Percentiles rank a stretch among this genome's conserved stretches.
Evolutionary conservation across 2,113 vertebrate species (phyloP).

Genomic region (Podarcis raffonei): DNA sequence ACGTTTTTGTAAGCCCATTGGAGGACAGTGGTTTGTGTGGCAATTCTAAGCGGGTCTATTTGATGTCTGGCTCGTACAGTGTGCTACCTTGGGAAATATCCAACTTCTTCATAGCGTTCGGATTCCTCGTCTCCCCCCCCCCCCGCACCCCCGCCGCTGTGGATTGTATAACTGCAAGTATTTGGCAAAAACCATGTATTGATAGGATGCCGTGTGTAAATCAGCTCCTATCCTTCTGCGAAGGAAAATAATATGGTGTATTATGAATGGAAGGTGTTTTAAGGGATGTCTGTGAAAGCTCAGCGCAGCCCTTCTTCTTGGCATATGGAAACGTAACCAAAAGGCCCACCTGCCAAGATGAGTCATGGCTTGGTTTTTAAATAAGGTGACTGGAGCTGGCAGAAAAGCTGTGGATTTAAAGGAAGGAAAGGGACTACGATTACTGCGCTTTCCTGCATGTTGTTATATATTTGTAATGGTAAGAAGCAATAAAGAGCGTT

Average conservation of each 20-base stretch:
- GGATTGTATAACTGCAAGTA: constrained; percentile 20
- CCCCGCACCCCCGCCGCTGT: neutral
- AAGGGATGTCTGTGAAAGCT: constrained; percentile 31
- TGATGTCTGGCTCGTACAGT: constrained; percentile 49
- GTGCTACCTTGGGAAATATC: constrained; percentile 57
- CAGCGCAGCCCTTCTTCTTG: constrained; percentile 2
- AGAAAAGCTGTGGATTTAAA: neutral
- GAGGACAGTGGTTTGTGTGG: neutral
- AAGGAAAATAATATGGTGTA: constrained; percentile 28
- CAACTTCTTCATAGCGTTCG: constrained; percentile 61
- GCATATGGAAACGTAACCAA: neutral
- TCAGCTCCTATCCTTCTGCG: constrained; percentile 46
- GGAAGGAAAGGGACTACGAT: neutral
- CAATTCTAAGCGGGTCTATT: constrained; percentile 37
- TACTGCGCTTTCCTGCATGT: constrained; percentile 27
- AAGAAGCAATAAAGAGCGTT: constrained; percentile 47
- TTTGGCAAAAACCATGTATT: constrained; percentile 47
- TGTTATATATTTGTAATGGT: constrained; percentile 23
- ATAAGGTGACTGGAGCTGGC: constrained; percentile 27
- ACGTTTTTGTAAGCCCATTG: constrained; percentile 58
- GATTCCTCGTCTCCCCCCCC: constrained; percentile 31
- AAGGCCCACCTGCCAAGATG: constrained; percentile 49
- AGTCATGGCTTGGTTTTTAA: constrained; percentile 52
- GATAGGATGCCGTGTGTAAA: constrained; percentile 59
- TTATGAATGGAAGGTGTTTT: constrained; percentile 55